Base-by-base conservation (phyloP, 2,797 vertebrate species). In the Sciurus carolinensis region DNA sequence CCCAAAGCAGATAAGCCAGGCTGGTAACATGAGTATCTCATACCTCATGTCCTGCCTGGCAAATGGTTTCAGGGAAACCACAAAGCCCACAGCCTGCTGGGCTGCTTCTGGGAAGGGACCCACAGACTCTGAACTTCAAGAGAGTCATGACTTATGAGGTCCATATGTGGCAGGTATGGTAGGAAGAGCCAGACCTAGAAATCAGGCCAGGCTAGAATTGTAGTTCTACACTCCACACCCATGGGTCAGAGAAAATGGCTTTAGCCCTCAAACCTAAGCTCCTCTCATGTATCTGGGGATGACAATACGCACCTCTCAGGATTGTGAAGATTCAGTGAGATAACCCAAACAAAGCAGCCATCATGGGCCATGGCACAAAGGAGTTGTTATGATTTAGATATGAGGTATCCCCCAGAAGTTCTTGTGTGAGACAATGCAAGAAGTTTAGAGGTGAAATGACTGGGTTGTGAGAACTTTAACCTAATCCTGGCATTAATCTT, bases 1-100 rank as follows among this genome's bases (percentile, higher is more conserved):
- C 72, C 22, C 84, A 73, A 12, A 84, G 93, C 71, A 93, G 97
- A 97, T 95, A 95, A 97, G 91, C 94, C 9, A 2, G 71, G 36
- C 47, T 80, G 57, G 12, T 33, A 10, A 50, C 22, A 9, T 17
- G 64, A 28, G 64, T 0, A 0, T 54, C 71, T 76, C 66, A 79
- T 3, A 64, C 30, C 54, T 91, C 84, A 77, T 33, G 5, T 96
- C 84, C 87, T 69, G 71, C 24, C 57, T 79, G 64, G 93, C 84
- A 97, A 92, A 93, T 80, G 87, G 72, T 81, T 76, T 39, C 1
- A 15, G 71, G 2, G 39, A 76, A 92, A 95, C 84, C 94, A 47
- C 94, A 97, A 81, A 92, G 64, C 42, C 71, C 7, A 9, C 92
- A 76, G 50, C 42, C 20, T 88, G 52, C 64, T 12, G 4, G 28